phyloP scores from a whole-genome alignment of 2,113 vertebrate species.

The Lepus timidus region DNA sequence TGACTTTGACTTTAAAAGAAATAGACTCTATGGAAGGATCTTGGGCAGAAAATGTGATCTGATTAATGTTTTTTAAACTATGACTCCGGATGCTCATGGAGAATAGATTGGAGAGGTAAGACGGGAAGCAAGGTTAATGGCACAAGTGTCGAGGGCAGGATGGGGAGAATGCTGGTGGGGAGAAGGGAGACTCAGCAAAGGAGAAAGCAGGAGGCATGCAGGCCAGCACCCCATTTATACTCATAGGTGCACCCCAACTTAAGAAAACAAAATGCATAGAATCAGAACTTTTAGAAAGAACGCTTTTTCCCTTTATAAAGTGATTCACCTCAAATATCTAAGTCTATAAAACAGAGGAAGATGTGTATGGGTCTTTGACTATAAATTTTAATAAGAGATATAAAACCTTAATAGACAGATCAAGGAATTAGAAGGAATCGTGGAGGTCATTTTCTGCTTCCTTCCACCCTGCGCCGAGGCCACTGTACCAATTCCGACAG shows the following conservation, averaged over 20 bases:
- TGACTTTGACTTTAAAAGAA: neutral
- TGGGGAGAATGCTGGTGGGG: neutral
- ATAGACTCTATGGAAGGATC: neutral
- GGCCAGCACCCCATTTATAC: neutral
- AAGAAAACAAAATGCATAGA: conserved; percentile 5
- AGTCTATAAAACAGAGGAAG: conserved; percentile 42
- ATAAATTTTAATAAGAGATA: conserved; percentile 66
- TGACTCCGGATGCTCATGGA: neutral
- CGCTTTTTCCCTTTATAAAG: neutral
- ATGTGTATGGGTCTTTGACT: conserved; percentile 24
- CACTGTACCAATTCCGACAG: conserved; percentile 4
- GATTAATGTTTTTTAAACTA: neutral
- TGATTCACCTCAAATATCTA: neutral
- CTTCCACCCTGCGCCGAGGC: conserved; percentile 19
- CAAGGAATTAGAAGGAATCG: conserved; percentile 37
- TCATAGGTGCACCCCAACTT: neutral
- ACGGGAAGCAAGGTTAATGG: neutral
- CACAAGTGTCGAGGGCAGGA: neutral
- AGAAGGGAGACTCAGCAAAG: neutral
- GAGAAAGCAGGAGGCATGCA: neutral
- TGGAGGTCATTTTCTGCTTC: conserved; percentile 53
- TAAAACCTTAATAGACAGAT: conserved; percentile 63
- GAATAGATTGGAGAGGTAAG: neutral
- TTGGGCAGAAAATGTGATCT: neutral
- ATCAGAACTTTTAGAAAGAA: neutral